Evolutionary conservation across 2,888 invertebrate genomes (phyloP).

Genomic region (Ophion ellenae): DNA sequence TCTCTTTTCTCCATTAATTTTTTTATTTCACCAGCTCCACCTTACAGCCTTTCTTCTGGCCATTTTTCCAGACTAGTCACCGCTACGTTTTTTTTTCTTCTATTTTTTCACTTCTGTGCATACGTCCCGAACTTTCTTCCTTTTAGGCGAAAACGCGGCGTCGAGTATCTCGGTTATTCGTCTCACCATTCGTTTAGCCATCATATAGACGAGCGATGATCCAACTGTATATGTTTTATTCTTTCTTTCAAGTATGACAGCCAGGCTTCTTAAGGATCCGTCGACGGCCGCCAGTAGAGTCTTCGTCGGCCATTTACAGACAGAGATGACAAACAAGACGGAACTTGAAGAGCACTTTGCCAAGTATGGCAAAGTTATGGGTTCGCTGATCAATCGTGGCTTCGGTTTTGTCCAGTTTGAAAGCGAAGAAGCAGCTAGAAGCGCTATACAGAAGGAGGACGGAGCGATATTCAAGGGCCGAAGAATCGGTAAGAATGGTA

Average conservation of each 20-base stretch:
- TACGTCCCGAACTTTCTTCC: too few relatives aligned
- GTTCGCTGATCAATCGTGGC: constrained; percentile 90
- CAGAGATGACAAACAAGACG: constrained; percentile 87
- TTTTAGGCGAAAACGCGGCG: too few relatives aligned
- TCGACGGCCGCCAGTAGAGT: constrained; percentile 90
- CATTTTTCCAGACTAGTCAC: too few relatives aligned
- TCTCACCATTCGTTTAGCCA: too few relatives aligned
- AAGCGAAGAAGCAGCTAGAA: constrained; percentile 89
- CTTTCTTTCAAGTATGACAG: constrained; percentile 60
- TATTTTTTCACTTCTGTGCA: too few relatives aligned
- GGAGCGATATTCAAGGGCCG: constrained; percentile 90
- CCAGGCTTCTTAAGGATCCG: constrained; percentile 88
- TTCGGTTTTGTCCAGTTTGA: constrained; percentile 96
- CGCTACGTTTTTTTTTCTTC: too few relatives aligned
- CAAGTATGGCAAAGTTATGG: constrained; percentile 89
- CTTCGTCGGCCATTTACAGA: constrained; percentile 92
- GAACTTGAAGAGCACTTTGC: constrained; percentile 91
- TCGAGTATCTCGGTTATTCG: too few relatives aligned
- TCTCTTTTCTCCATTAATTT: too few relatives aligned
- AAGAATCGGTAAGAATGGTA: constrained; percentile 86
- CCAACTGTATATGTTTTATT: background rate
- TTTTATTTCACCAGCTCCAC: too few relatives aligned
- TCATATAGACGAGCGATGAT: too few relatives aligned
- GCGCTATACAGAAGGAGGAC: constrained; percentile 90
- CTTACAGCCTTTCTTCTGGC: too few relatives aligned